Conservation (phyloP, 2,888 invertebrate genomes). For the Magallana nippona region DNA sequence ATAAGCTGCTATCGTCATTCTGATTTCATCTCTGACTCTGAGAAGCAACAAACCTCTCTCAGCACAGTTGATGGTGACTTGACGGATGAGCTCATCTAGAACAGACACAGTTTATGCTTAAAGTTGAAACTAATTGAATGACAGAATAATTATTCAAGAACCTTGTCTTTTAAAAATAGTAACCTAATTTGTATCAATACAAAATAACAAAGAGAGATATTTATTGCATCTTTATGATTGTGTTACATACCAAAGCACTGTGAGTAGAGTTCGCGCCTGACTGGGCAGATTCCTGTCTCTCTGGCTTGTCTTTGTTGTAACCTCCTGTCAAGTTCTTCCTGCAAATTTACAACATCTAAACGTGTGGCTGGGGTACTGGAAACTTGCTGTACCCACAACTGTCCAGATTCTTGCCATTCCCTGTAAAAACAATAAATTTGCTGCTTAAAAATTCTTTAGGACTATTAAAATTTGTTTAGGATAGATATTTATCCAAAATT, state of each 20-base stretch:
- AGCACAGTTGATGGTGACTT: slow-evolving; percentile 97
- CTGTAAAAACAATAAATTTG: slow-evolving; percentile 73
- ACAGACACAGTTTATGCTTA: background rate
- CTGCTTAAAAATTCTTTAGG: too few relatives aligned
- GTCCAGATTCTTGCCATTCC: slow-evolving; percentile 96
- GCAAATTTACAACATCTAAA: slow-evolving; percentile 95
- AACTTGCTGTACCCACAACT: slow-evolving; percentile 87
- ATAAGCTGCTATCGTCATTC: slow-evolving; percentile 97
- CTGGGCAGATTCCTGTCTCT: slow-evolving; percentile 97
- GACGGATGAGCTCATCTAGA: slow-evolving; percentile 91
- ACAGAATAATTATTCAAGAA: too few relatives aligned
- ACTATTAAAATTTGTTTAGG: too few relatives aligned
- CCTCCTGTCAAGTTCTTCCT: slow-evolving; percentile 95
- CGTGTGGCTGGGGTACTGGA: slow-evolving; percentile 98
- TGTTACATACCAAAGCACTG: slow-evolving; percentile 92
- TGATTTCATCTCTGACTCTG: slow-evolving; percentile 95
- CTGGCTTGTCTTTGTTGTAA: slow-evolving; percentile 95
- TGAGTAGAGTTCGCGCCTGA: slow-evolving; percentile 94
- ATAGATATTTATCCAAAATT: too few relatives aligned
- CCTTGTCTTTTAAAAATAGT: too few relatives aligned
- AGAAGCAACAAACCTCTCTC: slow-evolving; percentile 96
- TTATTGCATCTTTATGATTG: background rate
- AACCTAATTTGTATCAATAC: background rate
- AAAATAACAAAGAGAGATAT: background rate
- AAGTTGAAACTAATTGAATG: background rate